Evolutionary conservation across 2,113 vertebrate species (phyloP), one percentile per base, ranked within the genome.

Genomic region (Tor tambroides): DNA sequence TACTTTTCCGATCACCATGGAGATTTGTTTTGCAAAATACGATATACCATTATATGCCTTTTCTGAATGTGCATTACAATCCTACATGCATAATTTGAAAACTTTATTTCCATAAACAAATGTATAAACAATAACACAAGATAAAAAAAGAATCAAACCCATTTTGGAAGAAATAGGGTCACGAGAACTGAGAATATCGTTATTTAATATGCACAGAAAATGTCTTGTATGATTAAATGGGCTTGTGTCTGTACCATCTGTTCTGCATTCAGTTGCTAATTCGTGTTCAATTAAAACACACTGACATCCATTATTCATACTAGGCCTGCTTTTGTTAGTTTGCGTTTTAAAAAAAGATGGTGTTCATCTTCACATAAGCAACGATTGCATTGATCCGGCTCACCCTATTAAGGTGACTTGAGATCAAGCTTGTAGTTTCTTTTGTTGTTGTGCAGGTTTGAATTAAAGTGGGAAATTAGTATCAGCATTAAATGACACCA

Each of bases 211-310:
- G 12, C 65, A 65, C 59, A 85, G 28, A 54, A 82, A 80, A 49
- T 46, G 54, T 83, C 51, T 35, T 79, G 75, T 61, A 54, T 85
- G 80, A 87, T 51, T 84, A 87, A 84, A 89, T 85, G 30, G 43
- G 28, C 43, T 30, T 89, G 77, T 78, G 76, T 74, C 32, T 65
- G 61, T 21, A 41, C 81, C 90, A 90, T 83, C 81, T 89, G 86
- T 80, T 85, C 78, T 61, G 83, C 77, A 91, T 90, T 89, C 84
- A 90, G 65, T 87, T 87, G 86, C 84, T 89, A 85, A 89, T 91
- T 89, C 77, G 28, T 72, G 69, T 63, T 86, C 69, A 82, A 81
- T 87, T 81, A 89, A 89, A 90, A 89, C 80, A 80, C 65, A 89
- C 35, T 84, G 63, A 35, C 80, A 85, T 90, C 84, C 76, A 87